Evolutionary conservation across 1,140 invertebrate species (phyloP), one percentile per base, ranked within the genome.

Genomic region (Drosophila busckii): DNA sequence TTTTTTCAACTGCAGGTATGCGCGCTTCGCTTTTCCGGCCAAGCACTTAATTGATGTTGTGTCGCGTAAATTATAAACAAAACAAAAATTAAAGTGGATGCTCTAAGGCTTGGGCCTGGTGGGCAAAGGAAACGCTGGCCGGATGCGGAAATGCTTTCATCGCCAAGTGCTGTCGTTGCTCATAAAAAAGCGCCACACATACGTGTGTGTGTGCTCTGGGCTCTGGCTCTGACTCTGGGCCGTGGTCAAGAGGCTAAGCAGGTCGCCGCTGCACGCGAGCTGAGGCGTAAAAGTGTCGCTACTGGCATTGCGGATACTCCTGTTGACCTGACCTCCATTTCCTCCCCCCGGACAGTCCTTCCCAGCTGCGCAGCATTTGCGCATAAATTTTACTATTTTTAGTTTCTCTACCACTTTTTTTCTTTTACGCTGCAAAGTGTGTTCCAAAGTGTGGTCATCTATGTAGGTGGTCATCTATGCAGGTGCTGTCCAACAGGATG

Each of bases 81-180:
- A 80, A 76, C 75, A 83, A 83, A 82, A 75, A 82, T 82, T 82
- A 82, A 82, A 82, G 76, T 82, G 76, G 75, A 83, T n/a, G n/a
- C 66, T 83, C 54, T 44, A 48, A 17, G 49, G n/a, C 10, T 35
- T 4, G 9, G 29, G 0, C 13, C 16, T 22, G 6, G 13, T 16
- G 28, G 20, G 23, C 29, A 28, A 49, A 40, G 71, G 52, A 63
- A 78, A 50, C 40, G 58, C 29, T 56, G 49, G 61, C 75, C n/a
- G 76, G 75, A 83, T 70, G 31, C 75, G 75, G 75, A 82, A 82
- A 82, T 82, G 75, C 76, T 82, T 82, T 82, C 75, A 82, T 83
- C 63, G 70, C 75, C n/a, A 65, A 80, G 75, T 71, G 73, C 54
- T 64, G 71, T 62, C 61, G 61, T 59, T 48, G 52, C 38, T 73